Base-by-base conservation (phyloP, 1,140 invertebrate species). In the Heliconius hewitsoni region DNA sequence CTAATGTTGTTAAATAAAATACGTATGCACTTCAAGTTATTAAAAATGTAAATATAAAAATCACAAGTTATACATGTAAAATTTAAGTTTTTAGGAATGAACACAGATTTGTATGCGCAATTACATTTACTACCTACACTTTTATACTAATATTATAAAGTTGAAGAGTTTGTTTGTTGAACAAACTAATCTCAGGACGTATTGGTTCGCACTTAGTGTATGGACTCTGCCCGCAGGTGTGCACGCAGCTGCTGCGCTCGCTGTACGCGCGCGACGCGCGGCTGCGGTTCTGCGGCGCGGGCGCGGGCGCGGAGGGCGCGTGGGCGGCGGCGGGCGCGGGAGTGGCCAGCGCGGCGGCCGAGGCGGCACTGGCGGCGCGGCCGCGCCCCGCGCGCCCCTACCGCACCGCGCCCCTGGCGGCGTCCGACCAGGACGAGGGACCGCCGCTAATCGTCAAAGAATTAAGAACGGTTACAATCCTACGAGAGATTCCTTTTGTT, bases 401-500 rank as follows among this genome's bases (percentile, higher is more conserved):
- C 71, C 75, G 83, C 19, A 74, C 83, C 5, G 30, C 78, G 27
- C 79, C 82, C 11, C 30, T 66, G 60, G 60, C 60, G 23, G 23
- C 13, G 9, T 55, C 60, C 70, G 81, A 80, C 5, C 77, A 66
- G 23, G 78, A 95, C 96, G 79, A 96, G 81, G 97, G 97, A 1
- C 97, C 98, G 18, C 98, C 98, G 0, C 93, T 99, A 46, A 98
- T 98, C 0, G 97, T 97, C 19, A 98, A 97, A 80, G 98, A 99
- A 94, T 96, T 98, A 27, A 96, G 98, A 76, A 98, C 98, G 3
- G 95, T 98, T 46, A 98, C 98, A 1, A 96, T 99, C 77, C 92
- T 99, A 6, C 96, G 97, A 79, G 98, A 99, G 92, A 96, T 99
- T 81, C 99, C 99, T 1, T 99, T 99, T 95, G 96, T 98, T 8